Evolutionary conservation across 2,113 vertebrate genomes (phyloP).

Genomic region (Serinus canaria): DNA sequence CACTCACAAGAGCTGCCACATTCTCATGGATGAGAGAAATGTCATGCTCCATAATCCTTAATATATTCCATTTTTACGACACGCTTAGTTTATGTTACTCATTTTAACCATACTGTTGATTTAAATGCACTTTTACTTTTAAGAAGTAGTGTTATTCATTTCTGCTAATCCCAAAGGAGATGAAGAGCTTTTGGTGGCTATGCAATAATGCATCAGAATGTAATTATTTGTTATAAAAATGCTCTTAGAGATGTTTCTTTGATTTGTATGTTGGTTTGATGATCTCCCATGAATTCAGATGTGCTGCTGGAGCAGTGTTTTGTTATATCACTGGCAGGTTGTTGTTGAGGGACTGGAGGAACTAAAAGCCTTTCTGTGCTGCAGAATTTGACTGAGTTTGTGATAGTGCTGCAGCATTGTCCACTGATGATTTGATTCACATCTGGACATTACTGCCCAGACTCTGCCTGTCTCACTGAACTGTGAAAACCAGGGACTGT

Average conservation of each 20-base stretch:
- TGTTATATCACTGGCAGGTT: background rate
- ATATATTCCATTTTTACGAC: constrained; percentile 51
- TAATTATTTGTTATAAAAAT: constrained; percentile 59
- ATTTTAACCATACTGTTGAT: constrained; percentile 33
- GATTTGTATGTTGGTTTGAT: constrained; percentile 19
- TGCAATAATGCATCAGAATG: constrained; percentile 29
- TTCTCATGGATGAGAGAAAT: constrained; percentile 26
- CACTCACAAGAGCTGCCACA: background rate
- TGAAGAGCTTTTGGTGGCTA: background rate
- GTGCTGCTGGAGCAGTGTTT: background rate
- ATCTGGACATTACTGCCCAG: background rate
- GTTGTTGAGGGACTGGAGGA: background rate
- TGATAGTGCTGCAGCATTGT: background rate
- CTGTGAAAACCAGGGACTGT: background rate
- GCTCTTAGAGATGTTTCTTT: constrained; percentile 19
- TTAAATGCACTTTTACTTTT: constrained; percentile 51
- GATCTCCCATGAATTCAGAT: background rate
- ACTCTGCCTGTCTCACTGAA: background rate
- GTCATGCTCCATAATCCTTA: constrained; percentile 28
- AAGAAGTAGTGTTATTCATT: constrained; percentile 24
- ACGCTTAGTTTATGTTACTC: constrained; percentile 26
- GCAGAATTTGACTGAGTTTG: background rate
- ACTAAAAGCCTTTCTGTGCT: background rate
- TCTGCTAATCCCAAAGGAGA: constrained; percentile 34
- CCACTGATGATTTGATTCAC: background rate